Conservation (phyloP, 2,888 invertebrate genomes). For the Epistrophe eligans region DNA sequence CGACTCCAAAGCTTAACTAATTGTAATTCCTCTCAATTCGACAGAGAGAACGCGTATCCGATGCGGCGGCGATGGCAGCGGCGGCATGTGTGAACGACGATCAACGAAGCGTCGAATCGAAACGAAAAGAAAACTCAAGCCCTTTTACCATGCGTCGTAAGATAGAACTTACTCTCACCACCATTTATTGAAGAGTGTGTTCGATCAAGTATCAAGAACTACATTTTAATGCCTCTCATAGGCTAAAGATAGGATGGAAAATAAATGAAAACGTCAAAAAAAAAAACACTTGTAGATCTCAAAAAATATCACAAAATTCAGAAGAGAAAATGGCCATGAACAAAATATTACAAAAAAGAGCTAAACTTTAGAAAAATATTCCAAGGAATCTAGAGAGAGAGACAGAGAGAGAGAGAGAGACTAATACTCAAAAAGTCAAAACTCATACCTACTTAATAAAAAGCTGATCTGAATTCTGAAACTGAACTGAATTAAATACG, state of each 20-base stretch:
- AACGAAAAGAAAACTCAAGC: conserved; percentile 25
- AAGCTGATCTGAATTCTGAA: conserved; percentile 44
- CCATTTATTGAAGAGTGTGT: conserved; percentile 6
- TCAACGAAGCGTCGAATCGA: no score
- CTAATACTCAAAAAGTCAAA: neutral
- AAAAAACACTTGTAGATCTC: conserved; percentile 15
- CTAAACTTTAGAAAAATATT: neutral
- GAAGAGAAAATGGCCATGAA: conserved; percentile 9
- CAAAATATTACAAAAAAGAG: neutral
- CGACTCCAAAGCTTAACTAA: conserved; percentile 69
- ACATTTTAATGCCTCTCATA: neutral
- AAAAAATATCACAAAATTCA: neutral
- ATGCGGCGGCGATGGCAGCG: neutral
- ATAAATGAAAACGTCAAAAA: conserved; percentile 4
- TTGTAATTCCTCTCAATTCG: conserved; percentile 58
- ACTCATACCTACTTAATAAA: neutral
- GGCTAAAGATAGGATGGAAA: neutral
- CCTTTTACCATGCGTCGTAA: conserved; percentile 52
- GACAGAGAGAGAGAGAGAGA: no score
- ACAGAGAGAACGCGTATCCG: conserved; percentile 52
- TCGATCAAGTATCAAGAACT: conserved; percentile 57
- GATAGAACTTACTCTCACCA: neutral
- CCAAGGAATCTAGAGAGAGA: neutral
- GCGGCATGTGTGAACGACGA: conserved; percentile 28
- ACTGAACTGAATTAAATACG: conserved; percentile 20